Evolutionary conservation across 2,113 vertebrate genomes (phyloP).

Genomic region (Gobius niger): DNA sequence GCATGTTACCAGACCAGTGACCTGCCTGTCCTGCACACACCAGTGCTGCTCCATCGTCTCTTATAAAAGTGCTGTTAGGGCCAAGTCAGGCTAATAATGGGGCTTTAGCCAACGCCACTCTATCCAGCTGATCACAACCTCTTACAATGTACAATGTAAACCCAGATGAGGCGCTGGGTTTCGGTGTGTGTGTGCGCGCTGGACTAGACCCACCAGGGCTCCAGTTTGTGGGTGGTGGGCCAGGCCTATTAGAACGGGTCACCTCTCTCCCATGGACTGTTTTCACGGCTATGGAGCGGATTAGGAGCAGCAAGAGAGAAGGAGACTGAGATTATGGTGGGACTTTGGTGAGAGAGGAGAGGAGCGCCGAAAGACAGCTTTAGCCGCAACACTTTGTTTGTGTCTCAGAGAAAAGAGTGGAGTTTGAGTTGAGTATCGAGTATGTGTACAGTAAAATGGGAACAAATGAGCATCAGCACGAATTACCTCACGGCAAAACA

Average conservation of each 20-base stretch:
- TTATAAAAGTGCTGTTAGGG: constrained; percentile 11
- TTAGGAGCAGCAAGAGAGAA: constrained; percentile 51
- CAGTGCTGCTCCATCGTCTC: not conserved
- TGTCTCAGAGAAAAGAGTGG: constrained; percentile 38
- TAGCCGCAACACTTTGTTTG: constrained; percentile 55
- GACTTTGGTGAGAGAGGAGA: constrained; percentile 40
- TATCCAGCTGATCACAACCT: not conserved
- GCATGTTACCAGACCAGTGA: not conserved
- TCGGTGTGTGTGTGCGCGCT: constrained; percentile 34
- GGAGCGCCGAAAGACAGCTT: constrained; percentile 46
- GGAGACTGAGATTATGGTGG: constrained; percentile 49
- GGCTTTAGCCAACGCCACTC: constrained; percentile 13
- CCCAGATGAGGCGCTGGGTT: constrained; percentile 15
- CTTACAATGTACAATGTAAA: constrained; percentile 1
- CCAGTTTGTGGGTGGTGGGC: constrained; percentile 62
- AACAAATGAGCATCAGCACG: constrained; percentile 35
- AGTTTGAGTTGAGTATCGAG: constrained; percentile 6
- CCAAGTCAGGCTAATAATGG: constrained; percentile 16
- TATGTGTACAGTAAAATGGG: constrained; percentile 45
- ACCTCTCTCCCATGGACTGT: constrained; percentile 68
- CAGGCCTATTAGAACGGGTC: constrained; percentile 71
- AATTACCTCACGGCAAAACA: constrained; percentile 25
- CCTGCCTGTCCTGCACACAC: not conserved
- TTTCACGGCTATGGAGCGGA: constrained; percentile 75
- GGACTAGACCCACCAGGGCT: constrained; percentile 47